Percentiles rank a stretch among this genome's conserved stretches.
phyloP scores from a whole-genome alignment of 1,140 invertebrate species.

The Drosophila takahashii region DNA sequence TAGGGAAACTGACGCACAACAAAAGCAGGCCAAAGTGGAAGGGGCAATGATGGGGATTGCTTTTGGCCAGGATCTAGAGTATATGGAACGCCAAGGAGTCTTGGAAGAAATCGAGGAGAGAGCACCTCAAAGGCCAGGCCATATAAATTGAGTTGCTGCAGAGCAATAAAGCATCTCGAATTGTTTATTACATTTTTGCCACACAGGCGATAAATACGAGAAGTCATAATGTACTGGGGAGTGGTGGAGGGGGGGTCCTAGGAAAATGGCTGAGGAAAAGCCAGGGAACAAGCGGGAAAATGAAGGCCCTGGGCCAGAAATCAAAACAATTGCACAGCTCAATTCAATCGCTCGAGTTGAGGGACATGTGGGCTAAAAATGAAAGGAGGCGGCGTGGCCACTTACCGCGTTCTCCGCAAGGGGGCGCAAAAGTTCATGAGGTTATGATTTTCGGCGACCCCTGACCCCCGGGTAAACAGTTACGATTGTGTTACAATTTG shows the following conservation, averaged over 20 bases:
- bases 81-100: neutral
- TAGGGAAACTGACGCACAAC: conserved; percentile 82
- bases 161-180: conserved; percentile 68
- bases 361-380: conserved; percentile 27
- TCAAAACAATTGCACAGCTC: conserved; percentile 80
- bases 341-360: conserved; percentile 71
- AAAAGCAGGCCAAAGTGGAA: conserved; percentile 58
- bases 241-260: neutral
- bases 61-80: conserved; percentile 3
- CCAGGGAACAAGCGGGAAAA: conserved; percentile 20
- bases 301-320: conserved; percentile 73
- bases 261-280: conserved; percentile 1
- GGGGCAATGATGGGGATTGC: neutral
- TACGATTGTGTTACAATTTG: conserved; percentile 83
- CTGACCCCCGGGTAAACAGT: conserved; percentile 75
- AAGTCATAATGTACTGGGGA: conserved; percentile 35
- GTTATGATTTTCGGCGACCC: conserved; percentile 63
- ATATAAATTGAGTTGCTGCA: conserved; percentile 78
- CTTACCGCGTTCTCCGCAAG: conserved; percentile 34
- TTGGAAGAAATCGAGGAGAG: neutral
- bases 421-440: conserved; percentile 59
- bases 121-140: conserved; percentile 66
- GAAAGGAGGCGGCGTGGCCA: conserved; percentile 41
- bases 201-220: conserved; percentile 75
- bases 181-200: conserved; percentile 81